Evolutionary conservation across 1,140 invertebrate genomes (phyloP), one percentile per base, ranked within the genome.

Genomic region (Cherax quadricarinatus): DNA sequence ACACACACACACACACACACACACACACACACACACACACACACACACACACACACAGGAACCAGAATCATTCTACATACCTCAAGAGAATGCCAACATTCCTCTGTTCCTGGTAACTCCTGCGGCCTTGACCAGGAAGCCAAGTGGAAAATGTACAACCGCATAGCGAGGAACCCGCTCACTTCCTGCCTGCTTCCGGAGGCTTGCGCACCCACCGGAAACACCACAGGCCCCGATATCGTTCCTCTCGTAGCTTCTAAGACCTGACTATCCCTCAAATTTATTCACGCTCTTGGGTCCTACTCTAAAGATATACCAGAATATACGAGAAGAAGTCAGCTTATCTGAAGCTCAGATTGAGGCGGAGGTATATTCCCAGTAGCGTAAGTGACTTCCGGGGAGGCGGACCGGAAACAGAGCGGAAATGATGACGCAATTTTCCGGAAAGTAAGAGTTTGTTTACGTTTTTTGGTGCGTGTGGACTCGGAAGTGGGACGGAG

Each of bases 381-480:
- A 86, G 84, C 84, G 84, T 86, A 86, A 86, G 24, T 75, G 60
- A 49, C 51, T 66, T 86, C 48, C 84, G 60, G 24, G 84, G 83
- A 41, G 62, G 12, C 73, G 75, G 84, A 41, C 84, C 84, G 84
- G 84, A 86, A 86, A 62, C 84, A 86, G 84, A 86, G 84, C 84
- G 84, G 84, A 86, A 86, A 86, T 86, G 84, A 86, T 86, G 62
- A 86, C 84, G 84, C 84, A 86, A 86, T 86, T 75, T 86, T 30
- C 84, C 62, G 84, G 57, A 86, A 86, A 86, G 84, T 86, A 86
- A 86, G n/a, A 86, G 84, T 86, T 53, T 86, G 84, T 86, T 66
- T 86, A 86, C 62, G 62, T 66, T 21, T 66, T 66, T 66, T 86
- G 49, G 60, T 86, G 48, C 66, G 60, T 73, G 41, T 49, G 21